These are phyloP conservation scores for Torymus tubicola DNA, from an alignment of 2,888 invertebrate genomes.

Conservation along the genomic window DNA sequence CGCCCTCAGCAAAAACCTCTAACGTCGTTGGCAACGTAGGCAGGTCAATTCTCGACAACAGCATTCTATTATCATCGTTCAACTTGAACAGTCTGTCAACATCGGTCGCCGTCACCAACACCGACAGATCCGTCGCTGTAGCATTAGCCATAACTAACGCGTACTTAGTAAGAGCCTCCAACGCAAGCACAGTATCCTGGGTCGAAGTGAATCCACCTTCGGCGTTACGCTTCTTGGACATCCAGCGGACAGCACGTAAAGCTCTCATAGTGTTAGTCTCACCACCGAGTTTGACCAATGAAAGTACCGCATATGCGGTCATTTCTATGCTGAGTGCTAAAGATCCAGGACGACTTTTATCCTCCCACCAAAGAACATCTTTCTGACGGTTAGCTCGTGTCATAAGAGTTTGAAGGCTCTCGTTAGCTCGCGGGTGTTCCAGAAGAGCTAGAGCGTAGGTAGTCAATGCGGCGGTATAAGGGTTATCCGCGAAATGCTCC, in stretches of 20 bases:
- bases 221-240: conserved; percentile 82
- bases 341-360: conserved; percentile 75
- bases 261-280: conserved; percentile 78
- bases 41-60: conserved; percentile 76
- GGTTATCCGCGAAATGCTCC: conserved; percentile 72
- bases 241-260: conserved; percentile 84
- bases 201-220: conserved; percentile 87
- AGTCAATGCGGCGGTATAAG: conserved; percentile 78
- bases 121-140: conserved; percentile 75
- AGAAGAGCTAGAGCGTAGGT: conserved; percentile 78
- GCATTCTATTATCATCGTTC: conserved; percentile 77
- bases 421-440: conserved; percentile 76
- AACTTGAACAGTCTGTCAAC: conserved; percentile 76
- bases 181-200: conserved; percentile 82
- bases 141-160: conserved; percentile 75
- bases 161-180: conserved; percentile 80
- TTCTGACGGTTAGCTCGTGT: conserved; percentile 74
- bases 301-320: conserved; percentile 82
- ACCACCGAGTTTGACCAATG: conserved; percentile 78
- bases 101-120: conserved; percentile 76
- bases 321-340: conserved; percentile 82
- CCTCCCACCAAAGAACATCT: conserved; percentile 79
- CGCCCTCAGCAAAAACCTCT: conserved; percentile 77
- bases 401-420: conserved; percentile 75
- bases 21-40: conserved; percentile 76